A percentile compares a stretch with the other conserved stretches of the same genome.
Evolutionary conservation across 1,140 invertebrate species (phyloP).

Genomic region (Diprion similis): DNA sequence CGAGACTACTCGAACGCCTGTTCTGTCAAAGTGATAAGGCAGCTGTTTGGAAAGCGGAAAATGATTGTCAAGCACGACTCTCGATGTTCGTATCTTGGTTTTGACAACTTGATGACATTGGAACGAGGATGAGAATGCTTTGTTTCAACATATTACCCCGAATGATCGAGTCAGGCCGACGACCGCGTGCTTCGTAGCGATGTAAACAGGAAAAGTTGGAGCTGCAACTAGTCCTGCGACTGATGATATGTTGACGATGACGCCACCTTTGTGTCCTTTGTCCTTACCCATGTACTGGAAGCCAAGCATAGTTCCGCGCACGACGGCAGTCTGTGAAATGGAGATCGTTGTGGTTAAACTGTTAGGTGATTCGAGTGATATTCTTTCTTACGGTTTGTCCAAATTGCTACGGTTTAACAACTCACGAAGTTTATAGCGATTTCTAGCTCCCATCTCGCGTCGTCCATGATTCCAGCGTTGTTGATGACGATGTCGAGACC

Average conservation of each 20-base stretch:
- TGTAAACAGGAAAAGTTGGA: conserved; percentile 66
- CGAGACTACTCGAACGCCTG: conserved; percentile 53
- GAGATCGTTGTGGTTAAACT: no score
- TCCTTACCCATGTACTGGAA: conserved; percentile 62
- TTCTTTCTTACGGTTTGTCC: neutral
- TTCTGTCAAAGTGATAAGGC: conserved; percentile 40
- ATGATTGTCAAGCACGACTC: no score
- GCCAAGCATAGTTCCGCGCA: conserved; percentile 37
- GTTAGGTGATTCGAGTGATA: no score
- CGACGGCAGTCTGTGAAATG: neutral
- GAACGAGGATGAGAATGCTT: no score
- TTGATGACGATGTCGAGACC: conserved; percentile 59
- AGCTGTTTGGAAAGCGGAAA: neutral
- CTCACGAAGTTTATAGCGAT: conserved; percentile 48
- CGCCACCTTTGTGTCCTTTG: conserved; percentile 65
- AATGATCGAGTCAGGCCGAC: conserved; percentile 48
- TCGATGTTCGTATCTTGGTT: no score
- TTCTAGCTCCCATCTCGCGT: conserved; percentile 53
- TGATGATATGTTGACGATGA: conserved; percentile 68
- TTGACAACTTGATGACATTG: no score
- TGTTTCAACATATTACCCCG: conserved; percentile 27
- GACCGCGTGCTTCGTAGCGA: conserved; percentile 69
- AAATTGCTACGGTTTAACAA: neutral
- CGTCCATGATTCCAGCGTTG: conserved; percentile 59
- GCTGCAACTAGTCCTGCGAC: conserved; percentile 61